These are phyloP conservation scores for Apogon talboti DNA, from an alignment of 2,797 vertebrate genomes.

Conservation along the genomic window DNA sequence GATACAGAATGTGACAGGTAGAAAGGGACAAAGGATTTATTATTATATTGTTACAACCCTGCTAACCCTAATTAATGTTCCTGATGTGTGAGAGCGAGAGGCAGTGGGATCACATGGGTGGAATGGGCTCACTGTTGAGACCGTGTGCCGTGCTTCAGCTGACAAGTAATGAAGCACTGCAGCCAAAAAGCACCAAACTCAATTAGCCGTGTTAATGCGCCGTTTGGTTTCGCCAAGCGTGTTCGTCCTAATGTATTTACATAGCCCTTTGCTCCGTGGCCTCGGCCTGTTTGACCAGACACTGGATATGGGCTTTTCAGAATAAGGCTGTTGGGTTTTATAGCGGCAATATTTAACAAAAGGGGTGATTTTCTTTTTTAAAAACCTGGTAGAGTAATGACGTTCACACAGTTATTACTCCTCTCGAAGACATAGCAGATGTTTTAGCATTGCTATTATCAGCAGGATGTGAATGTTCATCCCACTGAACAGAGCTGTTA, in stretches of 20 bases:
- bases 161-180: slow-evolving; percentile 57
- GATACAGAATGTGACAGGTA: slow-evolving; percentile 7
- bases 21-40: slow-evolving; percentile 12
- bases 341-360: neutral
- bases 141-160: slow-evolving; percentile 40
- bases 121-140: slow-evolving; percentile 39
- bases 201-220: slow-evolving; percentile 62
- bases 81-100: slow-evolving; percentile 1
- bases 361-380: no score
- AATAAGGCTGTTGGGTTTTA: slow-evolving; percentile 13
- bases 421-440: no score
- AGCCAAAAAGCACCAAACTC: slow-evolving; percentile 62
- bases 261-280: slow-evolving; percentile 28
- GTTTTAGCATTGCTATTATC: no score
- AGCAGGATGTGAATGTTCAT: no score
- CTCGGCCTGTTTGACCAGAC: slow-evolving; percentile 20
- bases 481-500: no score
- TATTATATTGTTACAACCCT: slow-evolving; percentile 19
- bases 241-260: slow-evolving; percentile 55
- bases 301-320: neutral
- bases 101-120: slow-evolving; percentile 27
- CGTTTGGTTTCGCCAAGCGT: slow-evolving; percentile 29
- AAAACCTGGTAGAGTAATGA: no score
- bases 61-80: slow-evolving; percentile 45
- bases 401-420: no score